phyloP scores from a whole-genome alignment of 92 coral and sea anemone genomes.

The Actinostola sp. region DNA sequence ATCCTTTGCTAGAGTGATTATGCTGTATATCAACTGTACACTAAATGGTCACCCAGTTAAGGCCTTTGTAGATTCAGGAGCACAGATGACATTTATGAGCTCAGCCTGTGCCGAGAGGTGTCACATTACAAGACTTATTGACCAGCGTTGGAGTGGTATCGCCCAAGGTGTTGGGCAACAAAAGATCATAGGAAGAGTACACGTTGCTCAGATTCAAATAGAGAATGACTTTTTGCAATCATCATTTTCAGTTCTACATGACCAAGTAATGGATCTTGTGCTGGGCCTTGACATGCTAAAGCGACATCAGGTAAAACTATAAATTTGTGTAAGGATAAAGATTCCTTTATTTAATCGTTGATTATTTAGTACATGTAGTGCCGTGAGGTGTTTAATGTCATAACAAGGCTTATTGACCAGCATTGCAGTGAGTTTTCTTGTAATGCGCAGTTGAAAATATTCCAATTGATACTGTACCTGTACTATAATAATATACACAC shows the following conservation, averaged over 20 bases:
- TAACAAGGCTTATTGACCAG: too few relatives aligned
- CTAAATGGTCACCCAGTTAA: conserved; percentile 95
- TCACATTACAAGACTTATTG: conserved; percentile 84
- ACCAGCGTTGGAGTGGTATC: conserved; percentile 93
- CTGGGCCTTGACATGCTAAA: conserved; percentile 96
- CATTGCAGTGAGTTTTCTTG: too few relatives aligned
- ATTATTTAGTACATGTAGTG: too few relatives aligned
- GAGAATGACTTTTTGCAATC: conserved; percentile 93
- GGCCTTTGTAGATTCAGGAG: conserved; percentile 99
- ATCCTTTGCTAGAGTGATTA: conserved; percentile 89
- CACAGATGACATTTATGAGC: conserved; percentile 99
- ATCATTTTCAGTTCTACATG: conserved; percentile 91
- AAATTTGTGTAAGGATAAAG: too few relatives aligned
- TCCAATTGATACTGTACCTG: too few relatives aligned
- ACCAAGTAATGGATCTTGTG: conserved; percentile 94
- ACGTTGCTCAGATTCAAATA: conserved; percentile 94
- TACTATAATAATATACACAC: not conserved
- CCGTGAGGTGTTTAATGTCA: too few relatives aligned
- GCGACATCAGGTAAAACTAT: conserved; percentile 97
- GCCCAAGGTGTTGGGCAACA: conserved; percentile 99
- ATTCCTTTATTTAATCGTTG: too few relatives aligned
- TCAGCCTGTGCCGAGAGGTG: conserved; percentile 96
- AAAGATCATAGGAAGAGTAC: conserved; percentile 96
- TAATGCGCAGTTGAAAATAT: too few relatives aligned
- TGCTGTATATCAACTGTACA: conserved; percentile 90